These are phyloP conservation scores for Cricetomys ansorgei DNA, from an alignment of 2,113 vertebrate genomes.

Conservation along the genomic window DNA sequence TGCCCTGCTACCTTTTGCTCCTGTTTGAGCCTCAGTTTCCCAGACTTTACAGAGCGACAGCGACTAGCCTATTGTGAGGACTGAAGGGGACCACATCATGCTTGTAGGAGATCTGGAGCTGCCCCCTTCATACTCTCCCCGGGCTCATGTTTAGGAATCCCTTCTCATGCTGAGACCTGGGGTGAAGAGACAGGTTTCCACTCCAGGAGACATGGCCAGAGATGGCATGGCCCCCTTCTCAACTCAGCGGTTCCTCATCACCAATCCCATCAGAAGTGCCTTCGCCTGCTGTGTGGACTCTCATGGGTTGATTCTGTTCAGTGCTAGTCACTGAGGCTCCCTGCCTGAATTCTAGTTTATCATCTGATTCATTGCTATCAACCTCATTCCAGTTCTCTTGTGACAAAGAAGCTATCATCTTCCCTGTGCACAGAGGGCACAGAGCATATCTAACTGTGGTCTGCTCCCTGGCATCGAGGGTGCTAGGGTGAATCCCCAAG, in stretches of 20 bases:
- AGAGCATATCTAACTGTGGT: background rate
- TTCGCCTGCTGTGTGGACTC: background rate
- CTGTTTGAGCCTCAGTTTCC: background rate
- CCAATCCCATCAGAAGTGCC: rapidly evolving
- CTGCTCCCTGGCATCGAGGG: background rate
- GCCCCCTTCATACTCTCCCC: background rate
- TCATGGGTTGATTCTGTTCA: rapidly evolving
- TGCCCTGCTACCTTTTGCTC: background rate
- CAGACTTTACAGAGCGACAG: too few species aligned
- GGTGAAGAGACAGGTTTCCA: rapidly evolving
- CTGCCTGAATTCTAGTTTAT: background rate
- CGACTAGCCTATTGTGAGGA: too few species aligned
- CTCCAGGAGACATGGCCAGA: background rate
- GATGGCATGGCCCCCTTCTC: background rate
- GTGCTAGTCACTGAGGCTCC: background rate
- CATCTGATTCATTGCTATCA: background rate
- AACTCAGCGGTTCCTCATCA: background rate
- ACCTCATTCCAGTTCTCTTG: background rate
- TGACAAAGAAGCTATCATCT: background rate
- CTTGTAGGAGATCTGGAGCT: background rate
- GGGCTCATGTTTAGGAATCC: background rate
- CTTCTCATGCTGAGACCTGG: background rate
- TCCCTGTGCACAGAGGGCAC: rapidly evolving
- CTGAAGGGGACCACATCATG: background rate
- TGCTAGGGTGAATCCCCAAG: background rate